Percentiles rank a stretch among this genome's conserved stretches.
phyloP scores from a whole-genome alignment of 2,113 vertebrate species.

The Dermatemys mawii region DNA sequence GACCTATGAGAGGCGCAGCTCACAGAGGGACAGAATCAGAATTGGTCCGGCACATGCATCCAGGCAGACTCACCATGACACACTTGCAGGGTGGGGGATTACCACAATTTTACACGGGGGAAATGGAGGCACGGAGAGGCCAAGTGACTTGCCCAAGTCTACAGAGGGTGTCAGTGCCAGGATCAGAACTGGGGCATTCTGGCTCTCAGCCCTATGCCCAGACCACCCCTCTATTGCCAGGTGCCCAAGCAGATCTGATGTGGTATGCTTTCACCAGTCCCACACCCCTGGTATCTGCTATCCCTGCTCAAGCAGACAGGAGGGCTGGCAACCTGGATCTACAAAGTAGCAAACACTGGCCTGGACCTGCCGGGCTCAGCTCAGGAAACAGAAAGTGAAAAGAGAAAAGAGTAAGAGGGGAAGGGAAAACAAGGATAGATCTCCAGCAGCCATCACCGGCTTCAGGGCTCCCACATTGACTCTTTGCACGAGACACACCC shows the following conservation, averaged over 20 bases:
- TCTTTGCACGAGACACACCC: background rate
- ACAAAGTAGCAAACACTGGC: too few relatives aligned
- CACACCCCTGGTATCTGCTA: background rate
- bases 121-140: background rate
- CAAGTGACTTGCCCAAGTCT: background rate
- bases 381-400: background rate
- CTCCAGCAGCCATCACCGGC: background rate
- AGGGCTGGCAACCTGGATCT: background rate
- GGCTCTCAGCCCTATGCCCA: background rate
- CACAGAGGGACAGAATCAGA: background rate
- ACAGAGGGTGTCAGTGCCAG: too few relatives aligned
- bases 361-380: background rate
- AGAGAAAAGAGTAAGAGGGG: background rate
- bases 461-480: background rate
- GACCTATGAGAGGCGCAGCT: background rate
- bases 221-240: background rate
- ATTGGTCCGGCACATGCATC: too few relatives aligned
- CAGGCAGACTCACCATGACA: background rate
- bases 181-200: background rate
- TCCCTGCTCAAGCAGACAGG: background rate
- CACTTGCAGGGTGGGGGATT: background rate
- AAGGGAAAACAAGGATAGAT: background rate
- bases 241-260: too few relatives aligned
- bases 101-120: background rate
- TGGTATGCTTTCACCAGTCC: background rate